A percentile compares a stretch with the other conserved stretches of the same genome.
phyloP scores from a whole-genome alignment of 2,113 vertebrate species.

The Aspiorhynchus laticeps region DNA sequence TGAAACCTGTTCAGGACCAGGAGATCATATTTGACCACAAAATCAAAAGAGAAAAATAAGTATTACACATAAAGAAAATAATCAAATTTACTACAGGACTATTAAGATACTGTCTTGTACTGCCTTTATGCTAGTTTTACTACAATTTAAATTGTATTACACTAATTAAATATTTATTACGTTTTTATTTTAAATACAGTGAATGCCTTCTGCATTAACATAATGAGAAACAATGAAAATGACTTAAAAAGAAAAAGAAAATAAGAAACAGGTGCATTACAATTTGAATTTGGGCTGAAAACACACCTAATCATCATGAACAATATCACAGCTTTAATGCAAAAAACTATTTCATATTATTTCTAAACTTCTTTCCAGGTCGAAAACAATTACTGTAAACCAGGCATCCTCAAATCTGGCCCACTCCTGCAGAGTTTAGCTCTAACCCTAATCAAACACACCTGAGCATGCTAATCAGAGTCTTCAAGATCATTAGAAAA shows the following conservation, averaged over 20 bases:
- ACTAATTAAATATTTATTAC: background rate
- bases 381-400: background rate
- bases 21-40: background rate
- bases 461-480: too few species aligned
- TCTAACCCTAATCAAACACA: too few species aligned
- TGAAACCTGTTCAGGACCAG: background rate
- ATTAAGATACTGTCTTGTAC: background rate
- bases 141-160: background rate
- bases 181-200: background rate
- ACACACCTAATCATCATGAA: background rate
- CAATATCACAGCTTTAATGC: background rate
- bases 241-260: background rate
- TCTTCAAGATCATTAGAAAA: too few species aligned
- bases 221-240: background rate
- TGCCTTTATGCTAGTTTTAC: background rate
- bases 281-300: background rate
- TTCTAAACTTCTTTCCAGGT: background rate
- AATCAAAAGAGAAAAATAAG: background rate
- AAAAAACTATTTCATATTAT: too few species aligned
- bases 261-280: background rate
- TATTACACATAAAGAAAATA: background rate
- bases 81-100: too few species aligned
- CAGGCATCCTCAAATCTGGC: too few species aligned
- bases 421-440: too few species aligned
- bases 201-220: background rate